These are phyloP conservation scores for Florisuga fusca DNA, from an alignment of 2,797 vertebrate genomes.

Conservation along the genomic window DNA sequence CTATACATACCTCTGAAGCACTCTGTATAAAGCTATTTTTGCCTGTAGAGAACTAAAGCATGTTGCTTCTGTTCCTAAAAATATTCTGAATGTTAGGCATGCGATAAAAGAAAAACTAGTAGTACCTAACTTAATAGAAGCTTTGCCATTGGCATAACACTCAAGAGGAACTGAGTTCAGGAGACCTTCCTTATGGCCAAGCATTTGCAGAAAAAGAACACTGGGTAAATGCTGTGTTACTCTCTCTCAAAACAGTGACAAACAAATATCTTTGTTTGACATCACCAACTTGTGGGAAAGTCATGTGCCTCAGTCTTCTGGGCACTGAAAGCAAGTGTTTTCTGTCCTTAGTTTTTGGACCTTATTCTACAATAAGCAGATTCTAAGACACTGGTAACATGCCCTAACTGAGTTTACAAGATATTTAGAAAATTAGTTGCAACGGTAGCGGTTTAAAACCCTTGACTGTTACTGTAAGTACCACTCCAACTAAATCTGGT, in stretches of 20 bases:
- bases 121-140: neutral
- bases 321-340: neutral
- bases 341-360: neutral
- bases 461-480: neutral
- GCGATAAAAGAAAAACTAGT: neutral
- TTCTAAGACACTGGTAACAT: neutral
- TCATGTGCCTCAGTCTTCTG: neutral
- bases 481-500: neutral
- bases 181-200: neutral
- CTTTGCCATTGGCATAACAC: neutral
- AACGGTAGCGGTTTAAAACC: neutral
- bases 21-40: neutral
- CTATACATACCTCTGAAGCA: neutral
- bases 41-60: neutral
- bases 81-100: neutral
- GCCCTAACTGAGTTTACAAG: neutral
- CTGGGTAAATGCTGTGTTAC: neutral
- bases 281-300: neutral
- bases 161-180: neutral
- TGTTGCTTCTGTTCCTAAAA: neutral
- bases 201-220: neutral
- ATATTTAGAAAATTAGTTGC: neutral
- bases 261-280: neutral
- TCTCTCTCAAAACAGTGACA: neutral
- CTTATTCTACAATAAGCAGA: neutral